phyloP scores from a whole-genome alignment of 1,140 invertebrate genomes.

The Bilobella aurantiaca region DNA sequence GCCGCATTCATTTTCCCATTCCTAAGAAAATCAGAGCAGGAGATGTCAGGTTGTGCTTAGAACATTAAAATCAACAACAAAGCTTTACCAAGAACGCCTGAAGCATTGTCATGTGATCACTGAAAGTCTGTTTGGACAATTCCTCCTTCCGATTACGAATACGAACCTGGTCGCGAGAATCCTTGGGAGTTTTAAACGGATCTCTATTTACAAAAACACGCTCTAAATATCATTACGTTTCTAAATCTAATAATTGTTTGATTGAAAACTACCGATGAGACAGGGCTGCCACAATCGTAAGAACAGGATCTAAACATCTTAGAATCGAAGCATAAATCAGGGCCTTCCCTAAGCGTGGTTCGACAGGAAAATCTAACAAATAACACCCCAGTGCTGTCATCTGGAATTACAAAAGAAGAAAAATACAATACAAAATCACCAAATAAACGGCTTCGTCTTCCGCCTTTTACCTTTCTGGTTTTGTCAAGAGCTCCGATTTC shows the following conservation, averaged over 20 bases:
- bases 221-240: neutral
- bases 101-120: constrained; percentile 83
- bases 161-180: constrained; percentile 54
- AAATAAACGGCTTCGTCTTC: neutral
- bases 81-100: constrained; percentile 64
- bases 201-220: constrained; percentile 47
- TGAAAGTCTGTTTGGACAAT: constrained; percentile 64
- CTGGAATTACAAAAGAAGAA: constrained; percentile 6
- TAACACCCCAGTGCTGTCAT: constrained; percentile 78
- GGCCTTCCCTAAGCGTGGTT: constrained; percentile 74
- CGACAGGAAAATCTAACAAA: constrained; percentile 76
- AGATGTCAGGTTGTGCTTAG: neutral
- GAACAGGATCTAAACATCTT: constrained; percentile 85
- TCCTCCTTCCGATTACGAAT: constrained; percentile 52
- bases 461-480: constrained; percentile 50
- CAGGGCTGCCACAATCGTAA: constrained; percentile 81
- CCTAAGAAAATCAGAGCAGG: constrained; percentile 6
- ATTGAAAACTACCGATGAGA: constrained; percentile 54
- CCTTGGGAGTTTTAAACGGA: constrained; percentile 64
- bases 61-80: neutral
- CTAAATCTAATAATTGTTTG: neutral
- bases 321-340: constrained; percentile 78
- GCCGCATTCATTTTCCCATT: constrained; percentile 11
- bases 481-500: constrained; percentile 70
- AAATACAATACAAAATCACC: too few species aligned